These are phyloP conservation scores for Sympetrum striolatum DNA, from an alignment of 2,888 invertebrate species.

Conservation along the genomic window DNA sequence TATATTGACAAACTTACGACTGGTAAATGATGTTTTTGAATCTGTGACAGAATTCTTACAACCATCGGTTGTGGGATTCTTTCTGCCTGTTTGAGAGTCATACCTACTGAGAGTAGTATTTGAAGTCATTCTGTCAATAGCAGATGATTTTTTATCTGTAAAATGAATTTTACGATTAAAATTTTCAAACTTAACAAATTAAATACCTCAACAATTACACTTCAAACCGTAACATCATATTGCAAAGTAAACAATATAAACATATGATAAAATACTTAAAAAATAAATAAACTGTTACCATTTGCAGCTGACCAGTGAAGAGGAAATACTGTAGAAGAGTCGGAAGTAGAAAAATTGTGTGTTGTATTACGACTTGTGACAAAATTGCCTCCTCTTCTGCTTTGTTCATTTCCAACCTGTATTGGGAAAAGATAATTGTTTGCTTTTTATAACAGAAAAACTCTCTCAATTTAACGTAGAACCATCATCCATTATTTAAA, in stretches of 20 bases:
- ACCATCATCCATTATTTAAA: too few species aligned
- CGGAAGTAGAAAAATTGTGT: background rate
- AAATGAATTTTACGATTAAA: background rate
- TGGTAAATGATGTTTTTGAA: background rate
- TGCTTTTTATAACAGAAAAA: too few species aligned
- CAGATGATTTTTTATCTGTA: background rate
- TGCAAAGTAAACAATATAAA: background rate
- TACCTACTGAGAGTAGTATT: background rate
- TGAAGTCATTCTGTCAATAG: background rate
- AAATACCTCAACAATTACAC: too few species aligned
- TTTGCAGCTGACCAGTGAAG: background rate
- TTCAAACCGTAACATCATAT: background rate
- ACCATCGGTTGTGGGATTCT: background rate
- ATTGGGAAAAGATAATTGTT: too few species aligned
- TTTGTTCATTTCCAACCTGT: slow-evolving; percentile 15
- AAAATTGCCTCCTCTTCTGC: background rate
- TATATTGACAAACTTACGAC: background rate
- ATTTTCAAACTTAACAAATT: background rate
- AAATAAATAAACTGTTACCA: background rate
- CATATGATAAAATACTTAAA: background rate
- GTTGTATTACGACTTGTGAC: background rate
- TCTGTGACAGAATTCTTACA: background rate
- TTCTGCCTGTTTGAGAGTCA: background rate
- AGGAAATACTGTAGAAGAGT: background rate
- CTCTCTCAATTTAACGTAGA: too few species aligned